Evolutionary conservation across 2,888 invertebrate genomes (phyloP), one percentile per base, ranked within the genome.

Genomic region (Steinernema hermaphroditum): DNA sequence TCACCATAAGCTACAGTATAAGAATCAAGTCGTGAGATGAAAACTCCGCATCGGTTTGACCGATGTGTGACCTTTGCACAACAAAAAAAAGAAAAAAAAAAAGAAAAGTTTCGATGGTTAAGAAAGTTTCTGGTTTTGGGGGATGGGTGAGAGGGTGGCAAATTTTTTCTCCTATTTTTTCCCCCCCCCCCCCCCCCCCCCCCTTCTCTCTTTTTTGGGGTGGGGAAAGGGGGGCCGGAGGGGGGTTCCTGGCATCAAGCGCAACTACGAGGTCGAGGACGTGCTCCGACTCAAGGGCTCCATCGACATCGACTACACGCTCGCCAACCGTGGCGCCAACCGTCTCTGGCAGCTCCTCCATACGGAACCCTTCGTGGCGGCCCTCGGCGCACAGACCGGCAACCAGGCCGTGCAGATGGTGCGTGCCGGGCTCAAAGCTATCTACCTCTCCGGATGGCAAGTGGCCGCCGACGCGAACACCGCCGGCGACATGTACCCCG

Each of bases 391-490:
- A 12, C 81, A 86, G 43, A 87, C 87, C 19, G 87, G 87, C 74
- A 87, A 87, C 72, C 87, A 87, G 71, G 87, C 87, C 14, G 87
- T 87, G 70, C 87, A 87, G 74, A 86, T 86, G 84, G 87, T 87
- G 37, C 80, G 85, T 37, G 87, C 87, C 43, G 87, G 87, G 9
- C 80, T 87, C 12, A 82, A 87, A 69, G 87, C 87, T 12, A 87
- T 87, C 73, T 87, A 87, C 75, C 79, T 88, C n/a, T 87, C 87
- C 0, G 87, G 87, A 50, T 87, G 87, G 87, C 87, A 87, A 82
- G 87, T 88, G 19, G 87, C 87, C 37, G 87, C 87, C 1, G 87
- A 87, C 74, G 86, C 85, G 22, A 87, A 87, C 77, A 76, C 81
- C n/a, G 82, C 85, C n/a, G 86, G 85, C 41, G 85, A 87, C 70